phyloP scores from a whole-genome alignment of 2,888 invertebrate species.

The Busseola fusca region DNA sequence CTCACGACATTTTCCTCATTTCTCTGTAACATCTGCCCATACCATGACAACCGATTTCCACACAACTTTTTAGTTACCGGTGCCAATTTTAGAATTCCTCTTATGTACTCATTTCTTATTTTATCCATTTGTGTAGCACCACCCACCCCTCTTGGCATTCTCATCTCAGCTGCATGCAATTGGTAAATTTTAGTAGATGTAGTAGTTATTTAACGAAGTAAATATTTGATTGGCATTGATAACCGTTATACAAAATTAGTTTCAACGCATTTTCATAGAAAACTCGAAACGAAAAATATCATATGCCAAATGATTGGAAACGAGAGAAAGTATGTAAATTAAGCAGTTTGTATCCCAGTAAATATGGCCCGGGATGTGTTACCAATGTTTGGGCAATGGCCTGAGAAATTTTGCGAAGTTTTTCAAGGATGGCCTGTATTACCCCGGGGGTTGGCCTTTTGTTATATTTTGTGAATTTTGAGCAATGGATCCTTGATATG shows the following conservation, averaged over 20 bases:
- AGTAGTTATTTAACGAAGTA: no score
- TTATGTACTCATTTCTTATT: no score
- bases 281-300: conserved; percentile 40
- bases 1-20: no score
- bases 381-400: conserved; percentile 36
- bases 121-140: no score
- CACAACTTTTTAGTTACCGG: no score
- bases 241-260: conserved; percentile 8
- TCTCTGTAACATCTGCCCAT: no score
- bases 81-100: no score
- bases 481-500: not conserved
- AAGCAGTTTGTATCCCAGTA: conserved; percentile 31
- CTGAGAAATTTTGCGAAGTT: conserved; percentile 34
- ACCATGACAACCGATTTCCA: no score
- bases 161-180: no score
- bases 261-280: conserved; percentile 21
- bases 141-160: no score
- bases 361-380: conserved; percentile 37
- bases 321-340: conserved; percentile 51
- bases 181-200: not conserved
- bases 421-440: conserved; percentile 46
- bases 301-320: conserved; percentile 59
- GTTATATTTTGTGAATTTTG: conserved; percentile 10
- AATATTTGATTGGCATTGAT: not conserved
- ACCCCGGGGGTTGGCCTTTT: conserved; percentile 38